Evolutionary conservation across 2,113 vertebrate species (phyloP).

Genomic region (Ophthalmolycus amberensis): DNA sequence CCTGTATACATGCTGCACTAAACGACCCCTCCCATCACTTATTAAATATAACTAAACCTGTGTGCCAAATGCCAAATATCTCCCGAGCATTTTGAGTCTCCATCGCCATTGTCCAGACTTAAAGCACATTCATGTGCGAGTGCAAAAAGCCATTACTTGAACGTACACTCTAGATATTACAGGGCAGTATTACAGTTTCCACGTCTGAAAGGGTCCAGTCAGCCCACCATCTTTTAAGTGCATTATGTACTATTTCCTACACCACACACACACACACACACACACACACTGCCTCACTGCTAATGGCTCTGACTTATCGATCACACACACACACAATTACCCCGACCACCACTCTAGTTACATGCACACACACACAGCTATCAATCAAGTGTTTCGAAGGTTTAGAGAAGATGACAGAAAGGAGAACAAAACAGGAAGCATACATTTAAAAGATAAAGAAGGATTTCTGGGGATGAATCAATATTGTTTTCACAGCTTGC

Average conservation of each 20-base stretch:
- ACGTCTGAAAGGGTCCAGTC: slow-evolving; percentile 49
- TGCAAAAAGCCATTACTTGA: slow-evolving; percentile 36
- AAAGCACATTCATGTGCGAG: slow-evolving; percentile 7
- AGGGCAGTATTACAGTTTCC: slow-evolving; percentile 1
- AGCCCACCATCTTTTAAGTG: slow-evolving; percentile 42
- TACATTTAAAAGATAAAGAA: background rate
- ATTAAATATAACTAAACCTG: background rate
- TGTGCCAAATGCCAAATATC: background rate
- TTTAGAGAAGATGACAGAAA: background rate
- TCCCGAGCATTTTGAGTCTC: background rate
- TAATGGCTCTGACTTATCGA: slow-evolving; percentile 60
- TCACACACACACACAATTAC: slow-evolving; percentile 18
- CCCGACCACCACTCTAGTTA: background rate
- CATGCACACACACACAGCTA: slow-evolving; percentile 19
- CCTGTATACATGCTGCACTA: background rate
- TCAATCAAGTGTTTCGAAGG: slow-evolving; percentile 41
- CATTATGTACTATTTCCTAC: slow-evolving; percentile 42
- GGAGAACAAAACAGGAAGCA: slow-evolving; percentile 1
- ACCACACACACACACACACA: background rate
- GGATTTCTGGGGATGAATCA: background rate
- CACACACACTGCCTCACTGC: slow-evolving; percentile 20
- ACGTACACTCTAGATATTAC: background rate
- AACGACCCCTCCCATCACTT: background rate
- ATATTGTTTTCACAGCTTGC: background rate
- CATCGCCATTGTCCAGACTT: background rate